A percentile compares a stretch with the other conserved stretches of the same genome.
Conservation (phyloP, 2,113 vertebrate genomes). For the Rhea pennata region DNA sequence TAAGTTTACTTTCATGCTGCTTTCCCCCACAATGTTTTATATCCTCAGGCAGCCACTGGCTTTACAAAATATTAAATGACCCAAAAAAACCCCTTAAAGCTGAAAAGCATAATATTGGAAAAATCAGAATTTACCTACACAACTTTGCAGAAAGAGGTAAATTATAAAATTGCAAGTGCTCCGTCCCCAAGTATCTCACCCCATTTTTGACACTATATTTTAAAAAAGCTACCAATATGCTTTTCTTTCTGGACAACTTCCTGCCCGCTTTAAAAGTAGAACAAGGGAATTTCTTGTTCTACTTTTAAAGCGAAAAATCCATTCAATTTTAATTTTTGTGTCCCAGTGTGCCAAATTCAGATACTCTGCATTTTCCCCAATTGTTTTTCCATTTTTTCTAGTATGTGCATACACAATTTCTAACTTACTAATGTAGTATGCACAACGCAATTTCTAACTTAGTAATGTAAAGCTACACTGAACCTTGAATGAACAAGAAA, state of each 20-base stretch:
- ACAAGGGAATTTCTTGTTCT: too few species aligned
- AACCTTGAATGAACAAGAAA: constrained; percentile 17
- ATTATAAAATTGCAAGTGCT: background rate
- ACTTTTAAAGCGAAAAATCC: rapidly evolving
- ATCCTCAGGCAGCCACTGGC: background rate
- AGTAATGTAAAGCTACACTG: background rate
- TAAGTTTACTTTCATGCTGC: background rate
- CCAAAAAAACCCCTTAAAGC: background rate
- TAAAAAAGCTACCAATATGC: background rate
- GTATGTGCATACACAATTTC: background rate
- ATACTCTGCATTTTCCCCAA: background rate
- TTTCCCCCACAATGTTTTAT: background rate
- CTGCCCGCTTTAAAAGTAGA: too few species aligned
- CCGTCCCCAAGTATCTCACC: background rate
- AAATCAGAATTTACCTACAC: background rate
- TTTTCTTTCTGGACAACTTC: background rate
- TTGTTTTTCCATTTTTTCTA: background rate
- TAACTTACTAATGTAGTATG: background rate
- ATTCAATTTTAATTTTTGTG: background rate
- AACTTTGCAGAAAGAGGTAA: background rate
- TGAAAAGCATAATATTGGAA: background rate
- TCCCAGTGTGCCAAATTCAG: background rate
- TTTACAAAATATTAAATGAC: background rate
- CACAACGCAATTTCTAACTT: background rate
- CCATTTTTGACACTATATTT: background rate